Evolutionary conservation across 1,140 invertebrate species (phyloP), one percentile per base, ranked within the genome.

Genomic region (Diorhabda sublineata): DNA sequence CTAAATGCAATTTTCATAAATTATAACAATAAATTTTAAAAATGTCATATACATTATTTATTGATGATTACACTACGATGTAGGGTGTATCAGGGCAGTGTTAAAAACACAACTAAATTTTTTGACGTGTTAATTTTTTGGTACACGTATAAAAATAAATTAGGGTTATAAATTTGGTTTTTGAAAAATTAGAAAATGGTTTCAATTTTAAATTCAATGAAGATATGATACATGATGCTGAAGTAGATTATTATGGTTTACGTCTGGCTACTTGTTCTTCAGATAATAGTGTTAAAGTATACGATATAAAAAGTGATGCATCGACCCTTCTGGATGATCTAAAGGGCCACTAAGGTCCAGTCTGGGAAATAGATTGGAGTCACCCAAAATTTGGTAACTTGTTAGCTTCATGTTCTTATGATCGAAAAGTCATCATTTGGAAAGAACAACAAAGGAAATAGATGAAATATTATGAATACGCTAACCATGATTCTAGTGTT

Each of bases 171-270:
- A 26, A 26, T 26, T 26, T 26, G 26, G 26, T 26, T 26, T 26
- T 1, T 26, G 26, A 26, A 26, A 26, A 42, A 64, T 42, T 45
- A 1, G 3, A 67, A 86, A 87, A 93, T 93, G 96, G 94, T 98
- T 63, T 92, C 92, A 61, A 88, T 98, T 60, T 83, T 97, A 71
- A 94, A 95, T 82, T 94, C 96, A 58, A 99, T 84, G 96, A 99
- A 81, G 98, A 99, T 79, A 97, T 99, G 92, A 96, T 99, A 74
- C 98, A 99, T 83, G 97, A 99, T 87, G 98, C 98, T 2, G 95
- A 98, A 83, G 89, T 99, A 82, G 97, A 99, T 84, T 99, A 96
- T 82, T 98, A 98, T 82, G 98, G 98, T 8, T 88, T 95, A 64
- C 88, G 92, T 75, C 84, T 99, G 77, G 98, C 98, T 4, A 99